Evolutionary conservation across 2,797 vertebrate species (phyloP), one percentile per base, ranked within the genome.

Genomic region (Micromesistius poutassou): DNA sequence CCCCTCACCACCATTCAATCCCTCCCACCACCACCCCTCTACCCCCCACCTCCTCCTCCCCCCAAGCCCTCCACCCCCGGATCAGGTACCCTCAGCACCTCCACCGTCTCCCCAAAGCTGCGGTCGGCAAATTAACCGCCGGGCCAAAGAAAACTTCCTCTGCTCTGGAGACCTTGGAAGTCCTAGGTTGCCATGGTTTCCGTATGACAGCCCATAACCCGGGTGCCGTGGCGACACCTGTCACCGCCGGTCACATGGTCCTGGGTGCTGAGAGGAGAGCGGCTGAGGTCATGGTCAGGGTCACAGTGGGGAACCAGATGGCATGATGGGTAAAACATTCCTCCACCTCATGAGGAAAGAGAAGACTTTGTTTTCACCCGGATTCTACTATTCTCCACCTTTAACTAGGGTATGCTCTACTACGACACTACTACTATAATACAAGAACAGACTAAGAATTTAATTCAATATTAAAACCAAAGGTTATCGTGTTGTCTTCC

Each of bases 101-200:
- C 79, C 66, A 50, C 79, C 81, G 78, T 84, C 83, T 76, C 78
- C 86, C 86, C 86, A 94, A 92, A 89, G 84, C 92, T 93, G 92
- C 85, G 92, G 92, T 93, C 76, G 80, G 91, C 86, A 89, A 93
- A 94, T 94, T 94, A 94, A 93, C 88, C 89, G 77, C 78, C 87
- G 50, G 84, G 94, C 94, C 94, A 95, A 95, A 87, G 87, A 93
- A 93, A 94, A 94, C 93, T 94, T 94, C 93, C 93, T 93, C 87
- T 83, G 82, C 82, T 93, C 94, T 93, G 93, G 91, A 91, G 84
- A 87, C 87, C 89, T 91, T 84, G 82, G 33, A 90, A 91, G 91
- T 93, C 90, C 91, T 92, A n/a, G 93, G 90, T 90, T 93, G 94
- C 93, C 90, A 90, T 91, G 87, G 84, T 84, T 71, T 76, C 85